A percentile compares a stretch with the other conserved stretches of the same genome.
Conservation (phyloP, 2,888 invertebrate species). For the Diaperis boleti region DNA sequence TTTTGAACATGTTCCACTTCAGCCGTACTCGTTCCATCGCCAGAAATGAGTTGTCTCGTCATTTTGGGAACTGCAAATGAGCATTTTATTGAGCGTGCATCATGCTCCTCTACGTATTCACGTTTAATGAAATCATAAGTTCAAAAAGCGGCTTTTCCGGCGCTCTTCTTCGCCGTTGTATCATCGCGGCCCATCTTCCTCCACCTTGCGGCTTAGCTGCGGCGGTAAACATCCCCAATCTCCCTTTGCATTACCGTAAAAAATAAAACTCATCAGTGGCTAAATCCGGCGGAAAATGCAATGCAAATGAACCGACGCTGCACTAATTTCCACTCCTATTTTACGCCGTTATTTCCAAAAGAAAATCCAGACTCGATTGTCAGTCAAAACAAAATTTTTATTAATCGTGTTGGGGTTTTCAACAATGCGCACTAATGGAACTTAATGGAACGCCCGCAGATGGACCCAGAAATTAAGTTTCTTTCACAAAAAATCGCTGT, state of each 20-base stretch:
- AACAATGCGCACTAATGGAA: slow-evolving; percentile 27
- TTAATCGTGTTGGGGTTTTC: slow-evolving; percentile 24
- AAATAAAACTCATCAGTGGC: slow-evolving; percentile 59
- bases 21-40: no score
- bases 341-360: slow-evolving; percentile 48
- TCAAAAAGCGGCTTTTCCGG: slow-evolving; percentile 15
- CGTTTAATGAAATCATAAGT: slow-evolving; percentile 24
- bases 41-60: no score
- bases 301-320: slow-evolving; percentile 58
- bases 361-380: slow-evolving; percentile 43
- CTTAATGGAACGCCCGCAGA: slow-evolving; percentile 17
- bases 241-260: slow-evolving; percentile 50
- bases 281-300: slow-evolving; percentile 57
- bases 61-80: no score
- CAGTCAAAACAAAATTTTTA: slow-evolving; percentile 31
- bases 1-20: no score
- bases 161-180: slow-evolving; percentile 25
- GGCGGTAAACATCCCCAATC: slow-evolving; percentile 11
- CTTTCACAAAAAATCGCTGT: slow-evolving; percentile 10
- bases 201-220: slow-evolving; percentile 35
- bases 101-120: neutral
- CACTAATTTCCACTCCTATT: slow-evolving; percentile 53
- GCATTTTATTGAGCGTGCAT: no score
- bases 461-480: slow-evolving; percentile 19
- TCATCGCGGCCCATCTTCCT: slow-evolving; percentile 26